These are phyloP conservation scores for Pinctada fucata DNA, from an alignment of 2,888 invertebrate species.

Conservation along the genomic window DNA sequence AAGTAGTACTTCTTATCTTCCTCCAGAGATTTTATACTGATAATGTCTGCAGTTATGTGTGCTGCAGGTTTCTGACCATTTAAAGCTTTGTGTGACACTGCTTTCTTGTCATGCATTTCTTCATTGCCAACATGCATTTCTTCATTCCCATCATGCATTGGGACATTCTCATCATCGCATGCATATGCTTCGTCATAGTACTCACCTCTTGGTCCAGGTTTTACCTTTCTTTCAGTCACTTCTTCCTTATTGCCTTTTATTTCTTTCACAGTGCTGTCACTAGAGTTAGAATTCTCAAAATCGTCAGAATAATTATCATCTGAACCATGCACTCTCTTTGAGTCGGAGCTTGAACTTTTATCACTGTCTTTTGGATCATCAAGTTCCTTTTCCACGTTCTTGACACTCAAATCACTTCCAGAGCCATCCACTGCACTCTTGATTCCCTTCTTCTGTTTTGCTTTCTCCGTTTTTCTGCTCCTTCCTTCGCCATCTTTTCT, in stretches of 20 bases:
- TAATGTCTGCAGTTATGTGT: background rate
- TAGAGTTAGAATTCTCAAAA: conserved; percentile 29
- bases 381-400: conserved; percentile 7
- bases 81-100: background rate
- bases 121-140: conserved; percentile 27
- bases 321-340: background rate
- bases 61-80: background rate
- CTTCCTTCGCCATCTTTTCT: background rate
- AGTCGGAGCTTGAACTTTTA: background rate
- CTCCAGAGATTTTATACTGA: conserved; percentile 17
- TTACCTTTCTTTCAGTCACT: background rate
- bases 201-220: conserved; percentile 17
- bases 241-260: background rate
- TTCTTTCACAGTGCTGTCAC: conserved; percentile 10
- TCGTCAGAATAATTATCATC: conserved; percentile 33
- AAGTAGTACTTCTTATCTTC: conserved; percentile 22
- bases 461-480: background rate
- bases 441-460: background rate
- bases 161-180: conserved; percentile 21
- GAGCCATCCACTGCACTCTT: background rate
- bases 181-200: conserved; percentile 27
- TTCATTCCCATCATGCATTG: conserved; percentile 12
- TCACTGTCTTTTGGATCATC: conserved; percentile 3
- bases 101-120: background rate
- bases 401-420: background rate